Evolutionary conservation across 2,797 vertebrate species (phyloP), one percentile per base, ranked within the genome.

Genomic region (Argyrosomus regius): DNA sequence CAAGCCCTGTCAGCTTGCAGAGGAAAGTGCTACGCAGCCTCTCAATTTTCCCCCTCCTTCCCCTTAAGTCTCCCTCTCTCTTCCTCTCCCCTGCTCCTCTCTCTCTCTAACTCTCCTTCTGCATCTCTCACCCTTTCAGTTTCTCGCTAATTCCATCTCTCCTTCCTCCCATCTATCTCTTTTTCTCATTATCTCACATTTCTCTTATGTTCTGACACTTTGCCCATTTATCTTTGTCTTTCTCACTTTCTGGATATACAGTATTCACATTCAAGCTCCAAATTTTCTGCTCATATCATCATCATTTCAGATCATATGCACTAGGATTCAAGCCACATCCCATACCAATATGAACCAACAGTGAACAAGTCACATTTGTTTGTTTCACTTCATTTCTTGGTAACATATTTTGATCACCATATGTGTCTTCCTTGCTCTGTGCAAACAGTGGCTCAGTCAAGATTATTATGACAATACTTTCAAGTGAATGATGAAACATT

Each of bases 1-100:
- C 91, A 94, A 93, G 94, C 89, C 88, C 93, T 92, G 93, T 94
- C 93, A 94, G 93, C 93, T 91, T 82, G 83, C 88, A 88, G 89
- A 94, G 91, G 88, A 92, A 93, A 91, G 89, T 89, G 88, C 90
- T 88, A 91, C 70, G 88, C 88, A 91, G 92, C 90, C 90, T 92
- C 88, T 94, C 93, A 91, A 89, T 94, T 91, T 85, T 56, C 72
- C 80, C 83, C 81, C 67, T 81, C 78, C 75, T 52, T 56, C 65
- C 61, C 68, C 43, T 31, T 18, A 81, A 59, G 72, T 81, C 75
- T 77, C 72, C 62, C 75, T 73, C 65, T 70, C 75, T 67, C 61
- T 73, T 62, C 52, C 79, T 78, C 43, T 72, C 80, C 31, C 59
- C 26, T 46, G 4, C 61, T 52, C 28, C 64, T 45, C 73, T 70